Evolutionary conservation across 2,113 vertebrate species (phyloP).

Genomic region (Oreochromis niloticus): DNA sequence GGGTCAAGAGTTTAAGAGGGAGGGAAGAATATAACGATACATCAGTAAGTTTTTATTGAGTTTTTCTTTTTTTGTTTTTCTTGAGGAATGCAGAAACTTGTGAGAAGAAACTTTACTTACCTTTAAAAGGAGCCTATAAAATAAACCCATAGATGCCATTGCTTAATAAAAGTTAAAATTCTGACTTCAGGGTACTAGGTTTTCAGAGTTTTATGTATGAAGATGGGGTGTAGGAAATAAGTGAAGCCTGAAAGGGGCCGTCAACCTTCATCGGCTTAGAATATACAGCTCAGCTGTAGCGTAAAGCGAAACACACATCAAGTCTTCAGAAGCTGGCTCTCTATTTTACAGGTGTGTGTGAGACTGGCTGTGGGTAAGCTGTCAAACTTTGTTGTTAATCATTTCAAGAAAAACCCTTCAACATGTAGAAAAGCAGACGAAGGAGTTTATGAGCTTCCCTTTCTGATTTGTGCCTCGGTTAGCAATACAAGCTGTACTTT

Average conservation of each 20-base stretch:
- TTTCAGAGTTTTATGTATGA: background rate
- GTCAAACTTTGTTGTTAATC: slow-evolving; percentile 20
- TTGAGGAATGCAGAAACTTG: background rate
- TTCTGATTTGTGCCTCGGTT: slow-evolving; percentile 4
- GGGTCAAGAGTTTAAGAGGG: background rate
- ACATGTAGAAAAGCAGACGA: slow-evolving; percentile 17
- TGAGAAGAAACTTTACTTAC: background rate
- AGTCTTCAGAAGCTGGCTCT: background rate
- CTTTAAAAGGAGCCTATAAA: background rate
- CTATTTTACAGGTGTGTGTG: slow-evolving; percentile 27
- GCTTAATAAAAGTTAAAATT: background rate
- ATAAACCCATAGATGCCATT: background rate
- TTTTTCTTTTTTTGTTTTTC: background rate
- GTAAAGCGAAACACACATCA: background rate
- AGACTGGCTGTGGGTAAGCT: slow-evolving; percentile 11
- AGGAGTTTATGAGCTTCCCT: slow-evolving; percentile 39
- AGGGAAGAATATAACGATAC: background rate
- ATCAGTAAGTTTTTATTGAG: background rate
- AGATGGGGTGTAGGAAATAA: slow-evolving; percentile 18
- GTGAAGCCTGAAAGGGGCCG: slow-evolving; percentile 35
- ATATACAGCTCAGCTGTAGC: background rate
- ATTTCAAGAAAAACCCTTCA: slow-evolving; percentile 22
- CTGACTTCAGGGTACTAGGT: background rate
- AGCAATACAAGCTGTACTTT: background rate
- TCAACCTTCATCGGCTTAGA: slow-evolving; percentile 47